phyloP scores from a whole-genome alignment of 2,797 vertebrate genomes.

The Prionace glauca region DNA sequence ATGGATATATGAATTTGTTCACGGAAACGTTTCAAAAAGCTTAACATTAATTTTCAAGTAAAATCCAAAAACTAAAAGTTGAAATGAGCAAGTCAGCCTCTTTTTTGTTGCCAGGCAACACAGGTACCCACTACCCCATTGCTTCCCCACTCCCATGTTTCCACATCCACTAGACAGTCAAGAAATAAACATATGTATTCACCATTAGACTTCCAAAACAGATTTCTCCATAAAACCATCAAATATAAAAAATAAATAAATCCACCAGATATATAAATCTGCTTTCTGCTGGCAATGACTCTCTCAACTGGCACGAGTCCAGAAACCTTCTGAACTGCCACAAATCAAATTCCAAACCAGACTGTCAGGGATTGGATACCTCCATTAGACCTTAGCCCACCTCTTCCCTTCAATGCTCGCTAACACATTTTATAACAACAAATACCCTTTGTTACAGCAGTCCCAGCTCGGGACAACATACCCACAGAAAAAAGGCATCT shows the following conservation, averaged over 20 bases:
- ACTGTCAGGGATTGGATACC: not conserved
- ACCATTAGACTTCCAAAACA: not conserved
- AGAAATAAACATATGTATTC: not conserved
- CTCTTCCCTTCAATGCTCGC: not conserved
- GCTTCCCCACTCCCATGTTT: not conserved
- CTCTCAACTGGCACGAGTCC: not conserved
- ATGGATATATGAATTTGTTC: not conserved
- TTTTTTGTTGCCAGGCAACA: not conserved
- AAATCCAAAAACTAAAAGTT: not conserved
- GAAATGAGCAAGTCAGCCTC: not conserved
- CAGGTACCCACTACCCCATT: not conserved
- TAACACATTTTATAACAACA: not conserved
- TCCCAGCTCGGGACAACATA: not conserved
- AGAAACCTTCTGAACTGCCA: not conserved
- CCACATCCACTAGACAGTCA: not conserved
- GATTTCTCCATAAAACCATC: not conserved
- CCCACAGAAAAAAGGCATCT: constrained; percentile 1
- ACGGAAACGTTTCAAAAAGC: not conserved
- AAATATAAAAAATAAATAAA: constrained; percentile 28
- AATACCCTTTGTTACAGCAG: not conserved
- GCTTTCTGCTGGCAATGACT: not conserved
- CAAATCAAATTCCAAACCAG: constrained; percentile 23
- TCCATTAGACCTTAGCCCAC: not conserved
- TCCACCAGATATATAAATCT: constrained; percentile 22
- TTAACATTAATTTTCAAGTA: not conserved